These are phyloP conservation scores for Acleris cristana DNA, from an alignment of 2,888 invertebrate genomes.

Conservation along the genomic window DNA sequence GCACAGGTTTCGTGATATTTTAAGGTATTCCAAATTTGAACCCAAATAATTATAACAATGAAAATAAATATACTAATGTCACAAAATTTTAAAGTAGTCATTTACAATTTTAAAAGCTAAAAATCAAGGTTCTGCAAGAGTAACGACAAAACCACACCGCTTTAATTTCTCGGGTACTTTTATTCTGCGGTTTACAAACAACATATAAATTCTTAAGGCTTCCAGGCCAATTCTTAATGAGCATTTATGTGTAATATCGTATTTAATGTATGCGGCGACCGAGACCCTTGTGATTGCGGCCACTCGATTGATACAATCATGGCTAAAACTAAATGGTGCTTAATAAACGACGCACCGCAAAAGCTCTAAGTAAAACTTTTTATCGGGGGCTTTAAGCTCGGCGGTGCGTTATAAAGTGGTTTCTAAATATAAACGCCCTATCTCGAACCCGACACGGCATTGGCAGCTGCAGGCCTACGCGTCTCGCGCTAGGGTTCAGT, in stretches of 20 bases:
- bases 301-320: slow-evolving; percentile 75
- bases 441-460: slow-evolving; percentile 71
- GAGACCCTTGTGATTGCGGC: slow-evolving; percentile 44
- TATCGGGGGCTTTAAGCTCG: slow-evolving; percentile 75
- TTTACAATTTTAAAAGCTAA: background rate
- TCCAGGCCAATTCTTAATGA: slow-evolving; percentile 25
- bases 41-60: too few relatives aligned
- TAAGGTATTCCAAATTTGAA: too few relatives aligned
- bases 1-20: too few relatives aligned
- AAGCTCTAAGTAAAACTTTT: slow-evolving; percentile 73
- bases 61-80: too few relatives aligned
- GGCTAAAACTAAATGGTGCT: slow-evolving; percentile 77
- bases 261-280: slow-evolving; percentile 45
- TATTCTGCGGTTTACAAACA: slow-evolving; percentile 24
- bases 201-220: slow-evolving; percentile 12
- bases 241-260: slow-evolving; percentile 28
- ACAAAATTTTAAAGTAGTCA: too few relatives aligned
- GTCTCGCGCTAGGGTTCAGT: slow-evolving; percentile 51
- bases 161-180: background rate
- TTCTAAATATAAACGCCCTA: slow-evolving; percentile 82
- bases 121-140: background rate
- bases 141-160: slow-evolving; percentile 1
- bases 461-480: slow-evolving; percentile 79
- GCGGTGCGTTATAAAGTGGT: slow-evolving; percentile 81
- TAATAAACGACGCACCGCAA: slow-evolving; percentile 76